Evolutionary conservation across 2,888 invertebrate genomes (phyloP).

Genomic region (Selenia dentaria): DNA sequence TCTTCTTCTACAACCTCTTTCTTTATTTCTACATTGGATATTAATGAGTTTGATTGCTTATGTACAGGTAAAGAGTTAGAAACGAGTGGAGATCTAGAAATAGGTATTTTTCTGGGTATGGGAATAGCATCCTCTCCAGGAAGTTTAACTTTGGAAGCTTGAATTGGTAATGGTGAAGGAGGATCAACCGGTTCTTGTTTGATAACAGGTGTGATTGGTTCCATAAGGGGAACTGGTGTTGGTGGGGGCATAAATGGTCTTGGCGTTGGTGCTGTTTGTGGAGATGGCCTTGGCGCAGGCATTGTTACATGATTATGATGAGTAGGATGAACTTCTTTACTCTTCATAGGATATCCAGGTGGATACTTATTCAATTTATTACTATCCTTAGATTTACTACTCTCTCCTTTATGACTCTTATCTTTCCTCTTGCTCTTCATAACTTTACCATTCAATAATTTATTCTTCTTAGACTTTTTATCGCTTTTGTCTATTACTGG

Average conservation of each 20-base stretch:
- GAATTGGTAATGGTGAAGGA: slow-evolving; percentile 41
- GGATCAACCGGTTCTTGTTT: slow-evolving; percentile 69
- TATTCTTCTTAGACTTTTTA: slow-evolving; percentile 81
- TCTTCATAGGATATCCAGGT: slow-evolving; percentile 67
- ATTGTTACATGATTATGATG: slow-evolving; percentile 74
- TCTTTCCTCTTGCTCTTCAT: slow-evolving; percentile 82
- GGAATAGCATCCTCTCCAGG: slow-evolving; percentile 71
- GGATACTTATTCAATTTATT: slow-evolving; percentile 76
- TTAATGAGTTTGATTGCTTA: slow-evolving; percentile 61
- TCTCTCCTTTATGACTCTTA: slow-evolving; percentile 80
- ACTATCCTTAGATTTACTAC: slow-evolving; percentile 80
- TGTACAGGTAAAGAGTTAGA: slow-evolving; percentile 64
- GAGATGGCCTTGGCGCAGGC: slow-evolving; percentile 63
- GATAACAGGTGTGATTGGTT: slow-evolving; percentile 54
- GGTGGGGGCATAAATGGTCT: slow-evolving; percentile 51
- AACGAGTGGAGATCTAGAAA: slow-evolving; percentile 75
- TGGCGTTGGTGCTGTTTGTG: slow-evolving; percentile 45
- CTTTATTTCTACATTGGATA: slow-evolving; percentile 73
- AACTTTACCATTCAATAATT: slow-evolving; percentile 81
- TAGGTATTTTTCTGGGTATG: slow-evolving; percentile 78
- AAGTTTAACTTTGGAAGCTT: slow-evolving; percentile 39
- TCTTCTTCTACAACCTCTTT: slow-evolving; percentile 79
- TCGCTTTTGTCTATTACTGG: slow-evolving; percentile 74
- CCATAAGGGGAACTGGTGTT: slow-evolving; percentile 39
- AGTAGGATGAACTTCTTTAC: slow-evolving; percentile 69